Conservation (phyloP, 2,113 vertebrate species). For the Hyperopisus bebe region DNA sequence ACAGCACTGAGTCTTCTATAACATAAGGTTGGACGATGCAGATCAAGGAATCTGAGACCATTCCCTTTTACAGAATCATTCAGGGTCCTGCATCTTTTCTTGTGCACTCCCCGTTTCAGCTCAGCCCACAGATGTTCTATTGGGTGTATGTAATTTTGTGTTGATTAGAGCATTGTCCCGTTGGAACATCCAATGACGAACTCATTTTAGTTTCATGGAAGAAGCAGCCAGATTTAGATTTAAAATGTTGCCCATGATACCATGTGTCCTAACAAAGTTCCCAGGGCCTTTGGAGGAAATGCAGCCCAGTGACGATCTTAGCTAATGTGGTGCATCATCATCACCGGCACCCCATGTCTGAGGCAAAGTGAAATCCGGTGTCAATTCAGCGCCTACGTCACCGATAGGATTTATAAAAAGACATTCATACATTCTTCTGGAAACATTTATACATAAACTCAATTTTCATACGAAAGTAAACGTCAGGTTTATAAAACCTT, state of each 20-base stretch:
- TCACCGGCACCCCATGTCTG: neutral
- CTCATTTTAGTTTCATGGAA: neutral
- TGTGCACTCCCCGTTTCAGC: neutral
- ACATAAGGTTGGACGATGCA: neutral
- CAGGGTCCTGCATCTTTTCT: neutral
- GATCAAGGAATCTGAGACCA: neutral
- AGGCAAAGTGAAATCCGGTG: neutral
- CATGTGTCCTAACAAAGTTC: neutral
- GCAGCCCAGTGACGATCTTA: neutral
- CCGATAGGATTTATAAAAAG: neutral
- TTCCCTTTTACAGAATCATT: neutral
- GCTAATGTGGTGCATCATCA: neutral
- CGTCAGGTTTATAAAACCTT: neutral
- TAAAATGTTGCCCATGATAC: neutral
- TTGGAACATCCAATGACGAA: neutral
- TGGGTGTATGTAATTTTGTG: neutral
- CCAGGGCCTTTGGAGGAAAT: neutral
- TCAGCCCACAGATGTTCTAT: neutral
- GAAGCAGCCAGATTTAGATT: neutral
- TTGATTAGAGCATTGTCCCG: neutral
- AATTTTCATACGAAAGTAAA: neutral
- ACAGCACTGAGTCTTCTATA: neutral
- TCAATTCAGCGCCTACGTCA: neutral
- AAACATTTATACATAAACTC: neutral
- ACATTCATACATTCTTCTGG: neutral